Evolutionary conservation across 2,888 invertebrate genomes (phyloP).

Genomic region (Listrodromus nycthemerus): DNA sequence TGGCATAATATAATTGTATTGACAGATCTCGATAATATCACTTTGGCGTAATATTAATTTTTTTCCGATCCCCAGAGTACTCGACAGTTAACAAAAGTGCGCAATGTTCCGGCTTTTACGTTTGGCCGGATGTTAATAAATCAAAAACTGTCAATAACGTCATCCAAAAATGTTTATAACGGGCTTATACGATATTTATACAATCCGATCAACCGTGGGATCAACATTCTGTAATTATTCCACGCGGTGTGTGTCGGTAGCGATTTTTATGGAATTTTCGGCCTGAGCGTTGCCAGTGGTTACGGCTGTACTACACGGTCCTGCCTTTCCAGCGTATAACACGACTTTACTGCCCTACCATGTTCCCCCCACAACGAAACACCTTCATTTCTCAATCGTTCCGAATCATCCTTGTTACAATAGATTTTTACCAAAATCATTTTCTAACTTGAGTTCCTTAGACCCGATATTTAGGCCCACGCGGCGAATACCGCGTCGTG

Average conservation of each 20-base stretch:
- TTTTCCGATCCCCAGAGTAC: not conserved
- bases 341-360: not conserved
- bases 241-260: not conserved
- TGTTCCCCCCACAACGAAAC: not conserved
- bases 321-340: not conserved
- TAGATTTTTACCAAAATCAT: constrained; percentile 3
- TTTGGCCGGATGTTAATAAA: not conserved
- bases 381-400: not conserved
- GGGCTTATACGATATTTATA: not conserved
- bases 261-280: not conserved
- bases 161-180: not conserved
- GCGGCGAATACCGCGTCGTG: not conserved
- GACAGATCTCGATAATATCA: too few species aligned
- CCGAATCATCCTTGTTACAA: not conserved
- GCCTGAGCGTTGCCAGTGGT: not conserved
- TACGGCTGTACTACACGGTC: not conserved
- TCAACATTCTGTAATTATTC: constrained; percentile 11
- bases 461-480: not conserved
- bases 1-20: too few species aligned
- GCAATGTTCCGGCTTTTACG: not conserved
- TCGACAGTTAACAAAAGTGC: not conserved
- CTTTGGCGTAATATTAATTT: too few species aligned
- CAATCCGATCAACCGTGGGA: not conserved
- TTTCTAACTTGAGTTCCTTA: not conserved
- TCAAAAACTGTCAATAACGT: not conserved